These are phyloP conservation scores for Muscicapa adusta DNA, from an alignment of 2,113 vertebrate genomes.

Conservation along the genomic window DNA sequence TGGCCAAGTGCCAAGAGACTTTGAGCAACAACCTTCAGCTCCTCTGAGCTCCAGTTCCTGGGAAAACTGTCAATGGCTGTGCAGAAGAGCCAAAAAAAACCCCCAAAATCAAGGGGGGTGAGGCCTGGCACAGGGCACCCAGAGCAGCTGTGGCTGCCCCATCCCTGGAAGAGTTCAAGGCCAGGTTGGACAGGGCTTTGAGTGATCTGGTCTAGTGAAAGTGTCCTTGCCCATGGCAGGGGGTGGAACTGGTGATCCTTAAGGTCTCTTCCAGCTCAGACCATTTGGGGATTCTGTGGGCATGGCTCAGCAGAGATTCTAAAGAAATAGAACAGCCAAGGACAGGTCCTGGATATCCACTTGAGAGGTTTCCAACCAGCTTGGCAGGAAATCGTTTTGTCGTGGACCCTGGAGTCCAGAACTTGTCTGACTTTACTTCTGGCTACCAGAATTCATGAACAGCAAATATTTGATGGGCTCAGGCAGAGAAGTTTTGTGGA, in stretches of 20 bases:
- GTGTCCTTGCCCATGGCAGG: background rate
- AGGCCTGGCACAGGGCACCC: background rate
- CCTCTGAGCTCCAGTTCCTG: background rate
- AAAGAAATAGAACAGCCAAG: background rate
- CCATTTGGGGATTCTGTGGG: background rate
- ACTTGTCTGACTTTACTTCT: background rate
- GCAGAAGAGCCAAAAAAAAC: background rate
- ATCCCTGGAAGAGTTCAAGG: background rate
- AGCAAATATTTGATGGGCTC: background rate
- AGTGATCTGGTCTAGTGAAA: background rate
- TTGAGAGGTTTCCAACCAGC: background rate
- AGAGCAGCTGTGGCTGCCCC: background rate
- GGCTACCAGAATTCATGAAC: background rate
- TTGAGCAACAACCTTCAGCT: rapidly evolving
- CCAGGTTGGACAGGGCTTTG: background rate
- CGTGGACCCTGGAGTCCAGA: background rate
- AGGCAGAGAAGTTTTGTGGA: background rate
- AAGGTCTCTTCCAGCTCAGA: background rate
- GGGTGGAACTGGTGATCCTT: background rate
- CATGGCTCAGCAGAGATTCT: background rate
- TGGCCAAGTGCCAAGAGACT: background rate
- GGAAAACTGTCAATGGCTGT: background rate
- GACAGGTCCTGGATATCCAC: background rate
- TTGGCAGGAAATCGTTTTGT: background rate
- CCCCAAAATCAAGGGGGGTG: background rate